Evolutionary conservation across 2,797 vertebrate species (phyloP).

Genomic region (Myoxocephalus aenaeus): DNA sequence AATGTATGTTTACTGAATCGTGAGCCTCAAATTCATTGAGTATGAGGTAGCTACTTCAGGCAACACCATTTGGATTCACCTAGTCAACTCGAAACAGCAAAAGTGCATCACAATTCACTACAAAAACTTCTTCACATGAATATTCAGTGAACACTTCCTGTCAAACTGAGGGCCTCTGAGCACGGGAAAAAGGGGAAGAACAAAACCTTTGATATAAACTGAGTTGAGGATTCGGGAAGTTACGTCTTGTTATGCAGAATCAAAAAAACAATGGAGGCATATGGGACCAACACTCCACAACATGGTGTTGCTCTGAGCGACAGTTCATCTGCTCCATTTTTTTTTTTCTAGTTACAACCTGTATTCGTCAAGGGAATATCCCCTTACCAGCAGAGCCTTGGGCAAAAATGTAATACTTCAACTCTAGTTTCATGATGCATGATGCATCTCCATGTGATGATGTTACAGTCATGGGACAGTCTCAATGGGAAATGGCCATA

Average conservation of each 20-base stretch:
- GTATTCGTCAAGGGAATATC: slow-evolving; percentile 8
- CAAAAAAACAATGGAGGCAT: slow-evolving; percentile 15
- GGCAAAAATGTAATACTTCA: background rate
- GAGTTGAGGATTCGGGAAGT: slow-evolving; percentile 35
- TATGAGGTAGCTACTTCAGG: slow-evolving; percentile 34
- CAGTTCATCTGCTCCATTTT: slow-evolving; percentile 16
- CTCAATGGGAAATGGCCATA: background rate
- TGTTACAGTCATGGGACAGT: background rate
- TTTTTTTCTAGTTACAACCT: slow-evolving; percentile 2
- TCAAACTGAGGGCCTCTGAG: slow-evolving; percentile 34
- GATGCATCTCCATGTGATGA: slow-evolving; percentile 3
- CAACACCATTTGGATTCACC: slow-evolving; percentile 42
- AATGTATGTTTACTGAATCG: slow-evolving; percentile 30
- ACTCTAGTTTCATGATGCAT: background rate
- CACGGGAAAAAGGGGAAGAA: background rate
- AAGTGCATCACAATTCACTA: slow-evolving; percentile 60
- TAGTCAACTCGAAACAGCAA: slow-evolving; percentile 50
- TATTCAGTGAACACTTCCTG: slow-evolving; percentile 58
- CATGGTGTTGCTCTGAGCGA: slow-evolving; percentile 17
- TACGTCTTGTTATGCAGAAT: slow-evolving; percentile 33
- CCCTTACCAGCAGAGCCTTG: slow-evolving; percentile 10
- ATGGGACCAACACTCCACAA: slow-evolving; percentile 19
- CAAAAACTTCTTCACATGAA: slow-evolving; percentile 46
- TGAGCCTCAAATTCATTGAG: slow-evolving; percentile 1
- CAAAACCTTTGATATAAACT: slow-evolving; percentile 29